Base-by-base conservation (phyloP, 2,888 invertebrate species). In the Clivina fossor region DNA sequence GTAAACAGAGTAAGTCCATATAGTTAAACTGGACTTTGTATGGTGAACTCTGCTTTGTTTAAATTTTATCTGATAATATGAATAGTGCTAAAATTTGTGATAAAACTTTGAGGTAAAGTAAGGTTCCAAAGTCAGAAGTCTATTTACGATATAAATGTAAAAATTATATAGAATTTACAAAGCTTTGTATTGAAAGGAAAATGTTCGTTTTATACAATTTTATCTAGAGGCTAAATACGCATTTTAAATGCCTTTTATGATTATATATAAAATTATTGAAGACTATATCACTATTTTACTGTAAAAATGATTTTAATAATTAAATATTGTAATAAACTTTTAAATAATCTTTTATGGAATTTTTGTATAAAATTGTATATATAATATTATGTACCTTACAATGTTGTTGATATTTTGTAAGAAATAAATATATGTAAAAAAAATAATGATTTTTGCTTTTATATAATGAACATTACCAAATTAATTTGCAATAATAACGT, bases 341-440 rank as follows among this genome's bases (percentile, higher is more conserved):
- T 11, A 37, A 9, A 40, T 40, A 40, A 40, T 40, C 19, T 16
- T 40, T 30, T 44, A 46, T 38, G 46, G 47, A 35, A 55, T 30
- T 55, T 55, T 55, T 55, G 55, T 55, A 55, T 55, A 41, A 47
- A 55, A 37, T 40, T 41, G 19, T 47, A 47, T 55, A 47, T 55
- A 55, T n/a, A 55, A 55, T 55, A 55, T 15, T 55, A 43, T 51
- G 41, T 43, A 51, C 43, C 28, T 30, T 43, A 51, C 16, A 44
- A 28, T 55, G 40, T 30, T 55, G 55, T 55, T 55, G 47, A 55
- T 47, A 35, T 47, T 55, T 55, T 55, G 30, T 55, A 55, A n/a
- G n/a, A n/a, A n/a, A 54, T 54, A 54, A 54, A 44, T 47, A 13
- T 47, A 33, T 38, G 46, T 47, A 55, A 54, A 44, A 35, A 35